These are phyloP conservation scores for Eubasilissa regina DNA, from an alignment of 1,140 invertebrate species.

Conservation along the genomic window DNA sequence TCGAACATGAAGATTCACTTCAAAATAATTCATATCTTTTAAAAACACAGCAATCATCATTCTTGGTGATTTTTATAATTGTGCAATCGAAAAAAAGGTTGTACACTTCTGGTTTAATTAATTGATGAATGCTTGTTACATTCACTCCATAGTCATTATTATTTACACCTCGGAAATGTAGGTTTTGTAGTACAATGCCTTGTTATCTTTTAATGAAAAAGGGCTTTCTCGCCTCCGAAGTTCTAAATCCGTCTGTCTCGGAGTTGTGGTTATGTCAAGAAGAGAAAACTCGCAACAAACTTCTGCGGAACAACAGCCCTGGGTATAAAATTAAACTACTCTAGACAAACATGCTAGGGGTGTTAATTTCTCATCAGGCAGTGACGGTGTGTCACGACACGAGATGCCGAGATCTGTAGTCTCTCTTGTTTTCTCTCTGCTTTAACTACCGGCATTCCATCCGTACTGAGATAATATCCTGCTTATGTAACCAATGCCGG, in stretches of 20 bases:
- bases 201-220: slow-evolving; percentile 4
- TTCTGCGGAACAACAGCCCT: slow-evolving; percentile 15
- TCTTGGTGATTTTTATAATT: too few species aligned
- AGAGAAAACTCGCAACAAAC: slow-evolving; percentile 16
- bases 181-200: background rate
- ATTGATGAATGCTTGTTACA: too few species aligned
- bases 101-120: too few species aligned
- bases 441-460: too few species aligned
- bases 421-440: background rate
- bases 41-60: too few species aligned
- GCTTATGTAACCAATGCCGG: too few species aligned
- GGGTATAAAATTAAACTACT: slow-evolving; percentile 3
- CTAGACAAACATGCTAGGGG: background rate
- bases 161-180: too few species aligned
- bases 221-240: background rate
- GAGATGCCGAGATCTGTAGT: background rate
- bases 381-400: slow-evolving; percentile 16
- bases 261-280: slow-evolving; percentile 35
- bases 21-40: too few species aligned
- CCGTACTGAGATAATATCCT: too few species aligned
- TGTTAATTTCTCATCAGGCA: slow-evolving; percentile 24
- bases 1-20: too few species aligned
- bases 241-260: slow-evolving; percentile 38
- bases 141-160: too few species aligned
- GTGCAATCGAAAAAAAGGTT: too few species aligned